Conservation (phyloP, 1,140 invertebrate genomes). For the Conus ventricosus region DNA sequence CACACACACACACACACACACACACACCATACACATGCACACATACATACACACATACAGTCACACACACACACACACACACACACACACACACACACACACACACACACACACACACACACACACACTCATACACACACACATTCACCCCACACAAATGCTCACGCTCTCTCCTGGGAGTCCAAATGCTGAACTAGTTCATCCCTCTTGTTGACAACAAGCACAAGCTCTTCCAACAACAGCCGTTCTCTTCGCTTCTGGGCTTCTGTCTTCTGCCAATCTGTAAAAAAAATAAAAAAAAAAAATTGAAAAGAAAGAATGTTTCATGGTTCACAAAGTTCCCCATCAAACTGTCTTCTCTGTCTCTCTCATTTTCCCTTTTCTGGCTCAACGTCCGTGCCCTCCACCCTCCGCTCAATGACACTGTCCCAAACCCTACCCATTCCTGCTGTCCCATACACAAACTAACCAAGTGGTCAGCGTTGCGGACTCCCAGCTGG, state of each 20-base stretch:
- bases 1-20: background rate
- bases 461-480: too few species aligned
- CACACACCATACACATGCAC: background rate
- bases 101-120: background rate
- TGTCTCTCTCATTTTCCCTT: too few species aligned
- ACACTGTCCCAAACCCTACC: too few species aligned
- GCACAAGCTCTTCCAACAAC: constrained; percentile 89
- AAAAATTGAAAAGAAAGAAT: too few species aligned
- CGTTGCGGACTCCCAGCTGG: too few species aligned
- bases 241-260: constrained; percentile 90
- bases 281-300: constrained; percentile 70
- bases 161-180: constrained; percentile 95
- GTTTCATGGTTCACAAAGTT: too few species aligned
- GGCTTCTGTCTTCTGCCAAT: constrained; percentile 94
- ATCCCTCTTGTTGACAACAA: constrained; percentile 95
- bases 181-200: constrained; percentile 96
- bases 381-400: too few species aligned
- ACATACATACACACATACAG: background rate
- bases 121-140: background rate
- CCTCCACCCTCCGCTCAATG: too few species aligned
- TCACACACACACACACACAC: background rate
- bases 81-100: background rate
- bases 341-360: too few species aligned
- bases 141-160: constrained; percentile 29
- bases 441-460: too few species aligned